These are phyloP conservation scores for Dicrurus megarhynchus DNA, from an alignment of 2,113 vertebrate species.

Conservation along the genomic window DNA sequence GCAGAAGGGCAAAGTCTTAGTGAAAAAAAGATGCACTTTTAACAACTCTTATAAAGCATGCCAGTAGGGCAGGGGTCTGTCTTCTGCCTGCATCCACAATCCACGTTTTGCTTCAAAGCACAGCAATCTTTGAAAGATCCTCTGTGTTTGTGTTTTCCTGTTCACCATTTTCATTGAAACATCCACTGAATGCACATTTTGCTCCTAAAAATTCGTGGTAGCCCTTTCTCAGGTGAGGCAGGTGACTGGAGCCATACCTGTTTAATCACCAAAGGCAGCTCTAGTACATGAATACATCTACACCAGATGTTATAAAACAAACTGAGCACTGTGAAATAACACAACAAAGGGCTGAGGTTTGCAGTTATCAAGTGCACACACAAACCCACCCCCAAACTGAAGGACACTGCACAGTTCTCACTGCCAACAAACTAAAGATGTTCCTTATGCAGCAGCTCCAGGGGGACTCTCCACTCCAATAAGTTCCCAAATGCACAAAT, in stretches of 20 bases:
- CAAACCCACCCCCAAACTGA: not conserved
- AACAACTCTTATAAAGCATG: not conserved
- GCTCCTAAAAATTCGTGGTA: not conserved
- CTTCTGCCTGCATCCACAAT: not conserved
- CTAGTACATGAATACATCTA: not conserved
- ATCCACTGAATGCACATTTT: not conserved
- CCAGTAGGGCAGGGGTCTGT: not conserved
- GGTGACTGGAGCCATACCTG: not conserved
- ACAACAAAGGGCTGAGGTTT: not conserved
- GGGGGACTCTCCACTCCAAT: not conserved
- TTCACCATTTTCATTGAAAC: not conserved
- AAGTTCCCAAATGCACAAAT: not conserved
- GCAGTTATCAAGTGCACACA: not conserved
- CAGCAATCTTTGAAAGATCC: not conserved
- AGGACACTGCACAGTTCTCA: not conserved
- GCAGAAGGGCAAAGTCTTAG: not conserved
- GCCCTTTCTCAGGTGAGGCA: not conserved
- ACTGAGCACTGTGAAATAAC: not conserved
- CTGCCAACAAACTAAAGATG: not conserved
- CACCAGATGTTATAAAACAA: not conserved
- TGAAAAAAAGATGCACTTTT: not conserved
- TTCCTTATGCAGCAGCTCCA: not conserved
- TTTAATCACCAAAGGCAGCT: not conserved
- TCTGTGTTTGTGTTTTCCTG: not conserved
- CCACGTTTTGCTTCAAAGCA: not conserved